phyloP scores from a whole-genome alignment of 2,797 vertebrate genomes.

The Pseudocheirus occidentalis region DNA sequence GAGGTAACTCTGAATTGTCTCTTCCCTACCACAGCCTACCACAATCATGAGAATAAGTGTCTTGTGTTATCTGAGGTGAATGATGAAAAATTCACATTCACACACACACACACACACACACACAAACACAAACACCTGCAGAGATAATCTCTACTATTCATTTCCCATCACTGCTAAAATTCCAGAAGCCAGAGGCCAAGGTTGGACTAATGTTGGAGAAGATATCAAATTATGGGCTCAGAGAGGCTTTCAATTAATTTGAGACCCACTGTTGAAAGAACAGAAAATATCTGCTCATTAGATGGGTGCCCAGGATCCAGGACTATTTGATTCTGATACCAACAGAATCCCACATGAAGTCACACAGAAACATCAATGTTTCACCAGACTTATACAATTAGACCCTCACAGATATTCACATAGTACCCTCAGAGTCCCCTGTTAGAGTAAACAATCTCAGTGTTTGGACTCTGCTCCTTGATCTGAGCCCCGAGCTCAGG shows the following conservation, averaged over 20 bases:
- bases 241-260: not conserved
- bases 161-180: not conserved
- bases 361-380: not conserved
- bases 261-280: not conserved
- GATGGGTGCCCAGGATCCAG: not conserved
- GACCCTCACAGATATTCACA: not conserved
- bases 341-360: not conserved
- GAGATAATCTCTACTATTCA: not conserved
- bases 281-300: not conserved
- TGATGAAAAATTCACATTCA: not conserved
- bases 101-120: no score
- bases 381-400: not conserved
- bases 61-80: not conserved
- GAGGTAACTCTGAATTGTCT: not conserved
- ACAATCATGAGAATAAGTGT: not conserved
- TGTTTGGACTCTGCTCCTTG: slow-evolving; percentile 85
- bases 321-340: not conserved
- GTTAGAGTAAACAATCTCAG: slow-evolving; percentile 93
- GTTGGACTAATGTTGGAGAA: not conserved
- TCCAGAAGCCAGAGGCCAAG: not conserved
- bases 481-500: slow-evolving; percentile 91
- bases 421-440: slow-evolving; percentile 91
- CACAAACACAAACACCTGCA: no score
- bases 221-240: not conserved
- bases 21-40: not conserved